Percentiles rank a stretch among this genome's conserved stretches.
These are phyloP conservation scores for Myzus persicae DNA, from an alignment of 1,140 invertebrate genomes.

Conservation along the genomic window DNA sequence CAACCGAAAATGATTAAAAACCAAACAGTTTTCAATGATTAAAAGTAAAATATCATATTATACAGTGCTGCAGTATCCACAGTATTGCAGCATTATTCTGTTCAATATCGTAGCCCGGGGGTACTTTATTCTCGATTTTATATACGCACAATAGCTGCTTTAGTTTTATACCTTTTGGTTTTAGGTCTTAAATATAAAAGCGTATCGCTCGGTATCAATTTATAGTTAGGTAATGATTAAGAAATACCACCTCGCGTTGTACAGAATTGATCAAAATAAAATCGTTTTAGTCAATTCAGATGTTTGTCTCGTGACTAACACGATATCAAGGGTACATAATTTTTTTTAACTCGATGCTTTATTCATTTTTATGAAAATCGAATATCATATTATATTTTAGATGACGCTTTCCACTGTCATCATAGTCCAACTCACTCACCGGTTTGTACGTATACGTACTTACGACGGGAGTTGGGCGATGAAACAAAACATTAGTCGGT, in stretches of 20 bases:
- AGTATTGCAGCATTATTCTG: background rate
- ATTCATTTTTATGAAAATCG: too few species aligned
- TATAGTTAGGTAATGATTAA: background rate
- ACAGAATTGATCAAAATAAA: background rate
- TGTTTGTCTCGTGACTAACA: background rate
- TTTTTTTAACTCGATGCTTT: too few species aligned
- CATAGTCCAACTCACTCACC: background rate
- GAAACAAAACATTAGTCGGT: background rate
- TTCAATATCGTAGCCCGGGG: background rate
- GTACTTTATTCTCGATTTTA: background rate
- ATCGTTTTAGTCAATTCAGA: background rate
- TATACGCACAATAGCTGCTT: background rate
- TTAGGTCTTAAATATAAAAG: background rate
- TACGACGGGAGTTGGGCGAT: background rate
- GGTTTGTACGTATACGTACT: background rate
- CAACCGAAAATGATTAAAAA: background rate
- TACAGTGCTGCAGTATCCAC: too few species aligned
- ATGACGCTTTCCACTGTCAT: background rate
- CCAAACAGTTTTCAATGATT: background rate
- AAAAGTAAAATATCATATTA: background rate
- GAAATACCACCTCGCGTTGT: background rate
- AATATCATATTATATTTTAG: too few species aligned
- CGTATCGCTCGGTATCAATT: background rate
- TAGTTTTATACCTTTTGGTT: background rate
- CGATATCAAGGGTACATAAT: too few species aligned